Percentiles rank a stretch among this genome's conserved stretches.
These are phyloP conservation scores for Syrphus vitripennis DNA, from an alignment of 2,888 invertebrate species.

Conservation along the genomic window DNA sequence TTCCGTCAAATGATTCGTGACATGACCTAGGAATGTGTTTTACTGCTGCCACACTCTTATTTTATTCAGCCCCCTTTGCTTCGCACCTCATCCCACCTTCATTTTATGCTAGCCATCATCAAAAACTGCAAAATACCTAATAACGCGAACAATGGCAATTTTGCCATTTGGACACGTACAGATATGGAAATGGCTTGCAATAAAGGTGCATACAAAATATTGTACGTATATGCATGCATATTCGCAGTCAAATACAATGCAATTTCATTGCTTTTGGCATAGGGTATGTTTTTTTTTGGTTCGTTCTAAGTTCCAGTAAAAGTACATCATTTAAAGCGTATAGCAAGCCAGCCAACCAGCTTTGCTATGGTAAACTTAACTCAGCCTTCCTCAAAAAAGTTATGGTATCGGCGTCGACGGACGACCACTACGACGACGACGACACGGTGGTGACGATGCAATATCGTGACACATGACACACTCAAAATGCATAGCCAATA, in stretches of 20 bases:
- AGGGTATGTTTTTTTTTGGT: slow-evolving; percentile 26
- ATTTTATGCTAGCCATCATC: not conserved
- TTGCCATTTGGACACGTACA: slow-evolving; percentile 69
- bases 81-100: too few relatives aligned
- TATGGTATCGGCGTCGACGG: not conserved
- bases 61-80: not conserved
- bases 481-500: slow-evolving; percentile 61
- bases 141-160: slow-evolving; percentile 67
- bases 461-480: slow-evolving; percentile 68
- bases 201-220: slow-evolving; percentile 67
- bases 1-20: slow-evolving; percentile 62
- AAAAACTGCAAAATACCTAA: slow-evolving; percentile 57
- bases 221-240: slow-evolving; percentile 14
- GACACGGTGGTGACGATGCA: slow-evolving; percentile 36
- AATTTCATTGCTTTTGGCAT: slow-evolving; percentile 36
- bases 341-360: not conserved
- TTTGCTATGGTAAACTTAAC: not conserved
- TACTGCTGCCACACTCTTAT: not conserved
- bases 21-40: slow-evolving; percentile 48
- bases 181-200: slow-evolving; percentile 67
- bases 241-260: slow-evolving; percentile 59
- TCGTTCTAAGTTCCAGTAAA: not conserved
- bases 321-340: not conserved
- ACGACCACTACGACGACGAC: not conserved
- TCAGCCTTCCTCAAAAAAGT: slow-evolving; percentile 29